phyloP scores from a whole-genome alignment of 2,113 vertebrate species.

The Seriola rivoliana region DNA sequence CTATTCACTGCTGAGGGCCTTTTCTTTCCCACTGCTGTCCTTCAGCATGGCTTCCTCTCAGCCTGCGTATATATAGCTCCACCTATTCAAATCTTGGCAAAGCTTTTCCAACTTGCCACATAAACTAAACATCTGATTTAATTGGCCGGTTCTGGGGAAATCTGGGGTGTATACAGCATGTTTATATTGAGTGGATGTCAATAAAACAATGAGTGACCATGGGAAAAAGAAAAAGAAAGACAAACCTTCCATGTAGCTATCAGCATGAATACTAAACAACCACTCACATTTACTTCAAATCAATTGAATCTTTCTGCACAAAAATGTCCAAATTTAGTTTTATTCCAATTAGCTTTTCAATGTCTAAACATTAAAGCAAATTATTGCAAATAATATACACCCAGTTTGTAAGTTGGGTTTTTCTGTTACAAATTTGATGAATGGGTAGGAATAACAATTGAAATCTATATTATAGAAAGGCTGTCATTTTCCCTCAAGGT shows the following conservation, averaged over 20 bases:
- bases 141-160: not conserved
- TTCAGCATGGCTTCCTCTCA: not conserved
- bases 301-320: not conserved
- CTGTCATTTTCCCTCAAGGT: no score
- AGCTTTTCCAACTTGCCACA: not conserved
- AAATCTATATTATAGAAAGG: no score
- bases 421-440: not conserved
- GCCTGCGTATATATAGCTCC: not conserved
- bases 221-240: no score
- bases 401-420: not conserved
- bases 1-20: not conserved
- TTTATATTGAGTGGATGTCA: not conserved
- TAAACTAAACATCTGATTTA: not conserved
- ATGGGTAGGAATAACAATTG: no score
- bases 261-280: not conserved
- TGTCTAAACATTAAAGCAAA: not conserved
- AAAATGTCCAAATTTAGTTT: no score
- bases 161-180: not conserved
- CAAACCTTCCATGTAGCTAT: no score
- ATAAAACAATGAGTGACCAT: not conserved
- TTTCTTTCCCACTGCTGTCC: not conserved
- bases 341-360: not conserved
- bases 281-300: not conserved
- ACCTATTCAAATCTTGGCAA: not conserved
- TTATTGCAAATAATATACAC: not conserved